Conservation (phyloP, 1,140 invertebrate species). For the Pseudoatta argentina region DNA sequence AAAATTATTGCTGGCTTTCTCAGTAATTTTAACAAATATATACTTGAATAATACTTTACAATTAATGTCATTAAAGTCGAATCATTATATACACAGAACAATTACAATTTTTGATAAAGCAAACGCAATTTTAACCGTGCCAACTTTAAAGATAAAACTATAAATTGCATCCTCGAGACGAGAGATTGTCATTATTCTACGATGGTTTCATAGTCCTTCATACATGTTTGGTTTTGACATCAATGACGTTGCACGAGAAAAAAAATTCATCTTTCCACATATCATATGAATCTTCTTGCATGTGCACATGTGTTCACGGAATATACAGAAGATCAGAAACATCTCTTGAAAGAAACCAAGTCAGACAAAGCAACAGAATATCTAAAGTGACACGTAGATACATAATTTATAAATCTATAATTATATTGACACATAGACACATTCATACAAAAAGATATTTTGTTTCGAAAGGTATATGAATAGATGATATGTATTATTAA, state of each 20-base stretch:
- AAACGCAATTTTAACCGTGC: too few species aligned
- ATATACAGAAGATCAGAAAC: background rate
- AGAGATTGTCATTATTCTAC: slow-evolving; percentile 59
- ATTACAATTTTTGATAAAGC: too few species aligned
- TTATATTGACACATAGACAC: background rate
- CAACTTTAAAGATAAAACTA: background rate
- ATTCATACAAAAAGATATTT: background rate
- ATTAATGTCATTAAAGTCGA: background rate
- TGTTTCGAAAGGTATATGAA: background rate
- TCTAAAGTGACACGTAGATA: background rate
- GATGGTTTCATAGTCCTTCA: slow-evolving; percentile 64
- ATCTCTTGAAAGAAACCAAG: background rate
- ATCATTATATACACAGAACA: background rate
- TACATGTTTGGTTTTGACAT: slow-evolving; percentile 67
- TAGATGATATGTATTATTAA: background rate
- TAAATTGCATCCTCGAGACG: slow-evolving; percentile 41
- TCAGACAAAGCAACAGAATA: slow-evolving; percentile 7
- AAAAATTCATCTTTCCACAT: slow-evolving; percentile 58
- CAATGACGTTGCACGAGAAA: slow-evolving; percentile 61
- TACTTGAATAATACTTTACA: background rate
- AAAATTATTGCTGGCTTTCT: too few species aligned
- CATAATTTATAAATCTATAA: background rate
- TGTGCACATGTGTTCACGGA: background rate
- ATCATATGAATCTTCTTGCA: slow-evolving; percentile 54
- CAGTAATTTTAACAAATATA: slow-evolving; percentile 4